Conservation (phyloP, 2,888 invertebrate genomes). For the Lepidocyrtinus sp. region DNA sequence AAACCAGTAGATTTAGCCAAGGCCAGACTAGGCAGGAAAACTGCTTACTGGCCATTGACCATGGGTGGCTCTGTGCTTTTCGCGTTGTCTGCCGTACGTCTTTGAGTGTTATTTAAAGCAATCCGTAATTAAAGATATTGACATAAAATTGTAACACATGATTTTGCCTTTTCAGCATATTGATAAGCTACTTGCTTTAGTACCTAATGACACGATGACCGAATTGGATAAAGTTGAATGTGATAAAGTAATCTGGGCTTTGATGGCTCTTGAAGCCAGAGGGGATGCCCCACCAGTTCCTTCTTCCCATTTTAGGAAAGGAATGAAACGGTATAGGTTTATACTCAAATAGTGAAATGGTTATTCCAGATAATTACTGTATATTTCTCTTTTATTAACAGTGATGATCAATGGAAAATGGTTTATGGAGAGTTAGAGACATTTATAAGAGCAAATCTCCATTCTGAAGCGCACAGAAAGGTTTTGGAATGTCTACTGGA, state of each 20-base stretch:
- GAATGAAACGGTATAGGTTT: constrained; percentile 72
- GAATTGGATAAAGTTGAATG: constrained; percentile 66
- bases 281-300: constrained; percentile 69
- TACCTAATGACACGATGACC: constrained; percentile 63
- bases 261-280: constrained; percentile 69
- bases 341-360: constrained; percentile 29
- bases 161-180: constrained; percentile 59
- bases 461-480: constrained; percentile 84
- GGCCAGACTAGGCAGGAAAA: constrained; percentile 82
- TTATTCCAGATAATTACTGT: constrained; percentile 47
- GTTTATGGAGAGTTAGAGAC: constrained; percentile 93
- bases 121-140: no score
- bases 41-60: constrained; percentile 86
- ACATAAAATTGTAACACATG: constrained; percentile 3
- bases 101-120: no score
- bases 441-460: constrained; percentile 83
- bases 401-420: constrained; percentile 91
- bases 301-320: constrained; percentile 73
- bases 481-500: constrained; percentile 87
- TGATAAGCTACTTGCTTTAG: constrained; percentile 59
- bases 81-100: constrained; percentile 64
- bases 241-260: constrained; percentile 66
- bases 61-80: constrained; percentile 73
- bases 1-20: constrained; percentile 78
- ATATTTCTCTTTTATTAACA: constrained; percentile 66